Percentiles rank a stretch among this genome's conserved stretches.
These are phyloP conservation scores for Ornithoptera priamus DNA, from an alignment of 2,888 invertebrate genomes.

Conservation along the genomic window DNA sequence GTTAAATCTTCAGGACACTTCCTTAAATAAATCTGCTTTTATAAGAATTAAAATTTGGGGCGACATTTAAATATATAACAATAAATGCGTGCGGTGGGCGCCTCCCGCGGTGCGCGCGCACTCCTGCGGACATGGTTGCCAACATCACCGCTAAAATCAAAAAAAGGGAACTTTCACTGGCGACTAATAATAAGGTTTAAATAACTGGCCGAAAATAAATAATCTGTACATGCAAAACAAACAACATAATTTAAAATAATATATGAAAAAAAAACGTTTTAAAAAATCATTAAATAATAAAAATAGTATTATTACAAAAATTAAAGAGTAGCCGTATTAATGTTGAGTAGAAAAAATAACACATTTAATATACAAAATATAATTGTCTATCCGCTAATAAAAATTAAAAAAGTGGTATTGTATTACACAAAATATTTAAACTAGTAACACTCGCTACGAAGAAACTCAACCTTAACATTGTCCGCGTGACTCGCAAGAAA, in stretches of 20 bases:
- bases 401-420: background rate
- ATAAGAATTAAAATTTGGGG: slow-evolving; percentile 29
- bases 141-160: slow-evolving; percentile 55
- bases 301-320: no score
- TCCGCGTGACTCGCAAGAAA: slow-evolving; percentile 59
- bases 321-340: no score
- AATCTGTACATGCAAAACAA: no score
- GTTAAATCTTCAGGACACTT: slow-evolving; percentile 24
- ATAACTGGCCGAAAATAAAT: no score
- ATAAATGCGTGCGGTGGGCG: slow-evolving; percentile 54
- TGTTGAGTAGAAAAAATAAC: no score
- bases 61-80: slow-evolving; percentile 30
- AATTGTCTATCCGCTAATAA: background rate
- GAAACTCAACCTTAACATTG: slow-evolving; percentile 52
- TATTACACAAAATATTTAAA: no score
- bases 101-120: slow-evolving; percentile 61
- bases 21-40: slow-evolving; percentile 27
- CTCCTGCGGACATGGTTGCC: slow-evolving; percentile 65
- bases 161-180: slow-evolving; percentile 47
- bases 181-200: background rate
- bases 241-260: no score
- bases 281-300: no score
- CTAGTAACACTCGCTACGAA: background rate
- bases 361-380: background rate
- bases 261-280: no score